Evolutionary conservation across 2,797 vertebrate species (phyloP).

Genomic region (Gymnocypris eckloni): DNA sequence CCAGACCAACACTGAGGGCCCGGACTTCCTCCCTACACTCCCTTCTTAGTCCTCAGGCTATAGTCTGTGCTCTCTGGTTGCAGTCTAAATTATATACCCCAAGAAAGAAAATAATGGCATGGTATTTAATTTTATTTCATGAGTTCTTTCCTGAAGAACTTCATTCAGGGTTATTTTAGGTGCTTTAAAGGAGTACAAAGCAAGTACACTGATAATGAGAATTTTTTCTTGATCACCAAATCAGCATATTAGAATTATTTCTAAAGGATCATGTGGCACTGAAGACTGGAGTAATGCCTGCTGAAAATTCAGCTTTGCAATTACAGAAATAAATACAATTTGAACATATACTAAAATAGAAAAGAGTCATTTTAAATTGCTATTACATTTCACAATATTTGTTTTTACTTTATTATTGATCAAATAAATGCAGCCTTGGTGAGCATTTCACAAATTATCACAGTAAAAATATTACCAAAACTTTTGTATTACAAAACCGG

Average conservation of each 20-base stretch:
- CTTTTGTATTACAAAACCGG: not conserved
- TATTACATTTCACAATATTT: not conserved
- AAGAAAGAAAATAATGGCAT: conserved; percentile 54
- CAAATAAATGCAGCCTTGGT: not conserved
- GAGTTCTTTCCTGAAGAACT: conserved; percentile 59
- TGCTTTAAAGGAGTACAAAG: conserved; percentile 50
- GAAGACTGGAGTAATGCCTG: not conserved
- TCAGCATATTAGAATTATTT: not conserved
- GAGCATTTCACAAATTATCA: not conserved
- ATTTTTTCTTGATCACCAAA: not conserved
- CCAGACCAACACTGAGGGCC: conserved; percentile 41
- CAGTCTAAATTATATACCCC: conserved; percentile 64
- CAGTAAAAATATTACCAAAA: not conserved
- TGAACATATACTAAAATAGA: not conserved
- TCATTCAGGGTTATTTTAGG: conserved; percentile 65
- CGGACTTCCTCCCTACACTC: conserved; percentile 42
- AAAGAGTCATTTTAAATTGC: not conserved
- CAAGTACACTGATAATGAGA: conserved; percentile 42
- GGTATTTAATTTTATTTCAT: conserved; percentile 59
- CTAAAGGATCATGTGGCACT: not conserved
- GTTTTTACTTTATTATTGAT: not conserved
- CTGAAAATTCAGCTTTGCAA: not conserved
- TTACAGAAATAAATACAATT: not conserved
- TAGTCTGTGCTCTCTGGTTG: conserved; percentile 58
- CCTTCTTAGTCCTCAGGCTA: conserved; percentile 53